phyloP scores from a whole-genome alignment of 2,797 vertebrate genomes.

The Lutjanus campechanus region DNA sequence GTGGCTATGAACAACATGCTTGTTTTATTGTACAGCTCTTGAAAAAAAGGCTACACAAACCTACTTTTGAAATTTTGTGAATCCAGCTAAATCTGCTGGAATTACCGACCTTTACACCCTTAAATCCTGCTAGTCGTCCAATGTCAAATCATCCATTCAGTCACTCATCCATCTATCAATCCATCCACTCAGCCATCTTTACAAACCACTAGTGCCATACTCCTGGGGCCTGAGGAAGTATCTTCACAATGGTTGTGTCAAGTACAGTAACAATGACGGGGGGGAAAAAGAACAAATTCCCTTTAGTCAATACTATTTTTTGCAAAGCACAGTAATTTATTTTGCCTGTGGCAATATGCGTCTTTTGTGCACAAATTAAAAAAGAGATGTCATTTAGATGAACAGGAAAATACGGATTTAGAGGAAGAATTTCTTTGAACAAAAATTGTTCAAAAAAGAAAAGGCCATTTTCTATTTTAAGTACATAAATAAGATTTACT shows the following conservation, averaged over 20 bases:
- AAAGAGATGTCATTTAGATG: neutral
- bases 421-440: neutral
- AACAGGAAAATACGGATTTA: conserved; percentile 2
- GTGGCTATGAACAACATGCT: conserved; percentile 77
- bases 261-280: neutral
- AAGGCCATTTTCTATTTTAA: neutral
- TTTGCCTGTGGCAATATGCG: neutral
- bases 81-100: conserved; percentile 49
- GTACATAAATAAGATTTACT: neutral
- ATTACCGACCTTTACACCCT: conserved; percentile 47
- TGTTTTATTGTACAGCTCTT: conserved; percentile 65
- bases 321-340: conserved; percentile 15
- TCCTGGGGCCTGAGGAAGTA: conserved; percentile 8
- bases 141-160: conserved; percentile 72
- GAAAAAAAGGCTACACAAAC: conserved; percentile 49
- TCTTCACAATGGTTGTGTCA: neutral
- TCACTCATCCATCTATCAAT: conserved; percentile 49
- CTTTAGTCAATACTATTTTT: neutral
- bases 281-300: neutral
- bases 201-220: conserved; percentile 31
- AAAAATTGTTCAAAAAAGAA: neutral
- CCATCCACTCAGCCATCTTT: conserved; percentile 47
- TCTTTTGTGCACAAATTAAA: conserved; percentile 6
- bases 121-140: conserved; percentile 71
- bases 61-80: conserved; percentile 26